These are phyloP conservation scores for Dascyllus trimaculatus DNA, from an alignment of 2,113 vertebrate genomes.

Conservation along the genomic window DNA sequence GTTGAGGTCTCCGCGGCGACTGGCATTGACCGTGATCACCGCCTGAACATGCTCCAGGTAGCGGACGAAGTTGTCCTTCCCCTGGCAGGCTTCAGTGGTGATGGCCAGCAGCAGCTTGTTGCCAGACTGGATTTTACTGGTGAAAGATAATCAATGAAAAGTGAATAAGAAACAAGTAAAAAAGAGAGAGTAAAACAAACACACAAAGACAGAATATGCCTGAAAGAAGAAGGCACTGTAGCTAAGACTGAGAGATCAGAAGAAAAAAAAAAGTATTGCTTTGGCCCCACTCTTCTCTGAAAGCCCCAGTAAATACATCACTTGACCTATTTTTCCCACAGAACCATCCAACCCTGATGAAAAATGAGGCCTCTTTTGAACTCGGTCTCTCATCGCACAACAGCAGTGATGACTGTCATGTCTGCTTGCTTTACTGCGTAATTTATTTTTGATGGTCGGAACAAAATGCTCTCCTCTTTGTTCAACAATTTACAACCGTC, in stretches of 20 bases:
- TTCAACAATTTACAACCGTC: no score
- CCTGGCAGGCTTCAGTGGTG: conserved; percentile 91
- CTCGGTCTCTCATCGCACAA: conserved; percentile 9
- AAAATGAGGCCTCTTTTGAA: conserved; percentile 26
- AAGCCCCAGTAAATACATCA: conserved; percentile 17
- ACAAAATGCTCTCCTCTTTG: no score
- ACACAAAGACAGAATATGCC: neutral
- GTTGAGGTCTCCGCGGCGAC: conserved; percentile 94
- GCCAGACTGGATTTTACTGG: conserved; percentile 92
- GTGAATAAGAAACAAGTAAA: neutral
- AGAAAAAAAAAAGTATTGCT: neutral
- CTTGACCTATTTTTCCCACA: conserved; percentile 53
- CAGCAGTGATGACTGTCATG: conserved; percentile 31
- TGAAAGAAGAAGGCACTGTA: neutral
- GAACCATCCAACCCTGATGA: conserved; percentile 28
- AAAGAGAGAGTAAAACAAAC: neutral
- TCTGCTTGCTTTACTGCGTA: conserved; percentile 10
- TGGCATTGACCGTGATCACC: conserved; percentile 95
- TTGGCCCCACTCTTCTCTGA: neutral
- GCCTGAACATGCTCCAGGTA: conserved; percentile 98
- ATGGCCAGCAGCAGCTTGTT: conserved; percentile 92
- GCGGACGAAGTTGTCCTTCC: conserved; percentile 97
- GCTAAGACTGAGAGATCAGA: neutral
- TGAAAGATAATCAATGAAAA: conserved; percentile 26
- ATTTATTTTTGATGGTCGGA: neutral